These are phyloP conservation scores for Echinops telfairi DNA, from an alignment of 2,113 vertebrate species.

Conservation along the genomic window DNA sequence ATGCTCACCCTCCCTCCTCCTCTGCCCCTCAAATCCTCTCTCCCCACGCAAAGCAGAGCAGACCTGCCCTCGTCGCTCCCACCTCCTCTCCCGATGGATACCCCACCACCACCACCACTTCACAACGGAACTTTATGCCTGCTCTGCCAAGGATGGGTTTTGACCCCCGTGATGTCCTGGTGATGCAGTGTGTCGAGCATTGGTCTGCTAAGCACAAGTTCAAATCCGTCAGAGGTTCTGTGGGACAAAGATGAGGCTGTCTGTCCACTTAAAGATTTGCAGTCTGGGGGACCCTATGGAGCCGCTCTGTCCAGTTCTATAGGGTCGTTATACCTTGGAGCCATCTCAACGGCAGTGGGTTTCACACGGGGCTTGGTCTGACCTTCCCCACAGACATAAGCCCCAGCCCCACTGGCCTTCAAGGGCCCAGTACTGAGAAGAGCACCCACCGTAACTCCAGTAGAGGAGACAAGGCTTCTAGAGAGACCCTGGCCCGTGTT, in stretches of 20 bases:
- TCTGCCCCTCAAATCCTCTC: neutral
- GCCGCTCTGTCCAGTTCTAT: no score
- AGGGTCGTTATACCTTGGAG: no score
- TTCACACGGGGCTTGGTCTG: neutral
- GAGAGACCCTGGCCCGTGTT: neutral
- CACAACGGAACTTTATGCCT: neutral
- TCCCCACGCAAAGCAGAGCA: neutral
- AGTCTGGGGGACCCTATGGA: no score
- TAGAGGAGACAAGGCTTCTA: neutral
- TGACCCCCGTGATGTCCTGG: no score
- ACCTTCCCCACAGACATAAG: neutral
- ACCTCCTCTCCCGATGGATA: neutral
- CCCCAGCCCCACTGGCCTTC: neutral
- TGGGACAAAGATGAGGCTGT: no score
- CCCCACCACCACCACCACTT: neutral
- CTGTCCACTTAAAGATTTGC: no score
- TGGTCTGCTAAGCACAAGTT: no score
- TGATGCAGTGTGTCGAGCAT: no score
- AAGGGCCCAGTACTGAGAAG: neutral
- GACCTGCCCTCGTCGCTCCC: fast-evolving
- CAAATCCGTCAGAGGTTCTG: no score
- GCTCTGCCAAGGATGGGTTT: neutral
- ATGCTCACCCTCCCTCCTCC: neutral
- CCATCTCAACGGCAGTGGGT: no score
- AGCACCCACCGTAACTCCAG: neutral